Evolutionary conservation across 2,113 vertebrate species (phyloP).

Genomic region (Myocastor coypus): DNA sequence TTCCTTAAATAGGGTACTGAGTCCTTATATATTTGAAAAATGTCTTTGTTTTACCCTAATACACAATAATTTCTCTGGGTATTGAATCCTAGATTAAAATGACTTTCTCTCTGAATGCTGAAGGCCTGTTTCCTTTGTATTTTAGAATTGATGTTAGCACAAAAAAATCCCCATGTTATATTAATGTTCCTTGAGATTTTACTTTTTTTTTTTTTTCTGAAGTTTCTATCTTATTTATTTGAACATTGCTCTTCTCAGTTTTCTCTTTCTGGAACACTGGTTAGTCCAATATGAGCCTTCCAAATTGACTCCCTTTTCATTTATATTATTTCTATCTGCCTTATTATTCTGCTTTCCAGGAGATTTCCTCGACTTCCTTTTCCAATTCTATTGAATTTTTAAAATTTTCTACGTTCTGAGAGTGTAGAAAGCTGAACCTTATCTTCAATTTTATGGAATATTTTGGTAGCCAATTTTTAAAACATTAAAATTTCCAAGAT

Average conservation of each 20-base stretch:
- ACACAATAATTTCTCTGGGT: background rate
- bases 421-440: background rate
- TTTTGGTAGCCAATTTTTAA: conserved; percentile 24
- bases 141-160: background rate
- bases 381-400: conserved; percentile 47
- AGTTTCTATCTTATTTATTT: conserved; percentile 36
- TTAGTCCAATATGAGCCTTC: background rate
- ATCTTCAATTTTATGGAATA: background rate
- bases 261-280: background rate
- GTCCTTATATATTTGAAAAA: conserved; percentile 7
- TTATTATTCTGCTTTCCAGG: conserved; percentile 42
- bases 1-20: conserved; percentile 9
- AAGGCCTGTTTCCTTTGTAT: background rate
- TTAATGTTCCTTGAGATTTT: background rate
- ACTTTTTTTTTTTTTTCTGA: conserved; percentile 45
- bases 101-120: background rate
- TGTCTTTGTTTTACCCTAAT: background rate
- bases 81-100: conserved; percentile 44
- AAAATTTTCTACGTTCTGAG: conserved; percentile 4
- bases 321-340: conserved; percentile 57
- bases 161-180: background rate
- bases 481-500: conserved; percentile 32
- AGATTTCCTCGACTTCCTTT: conserved; percentile 35
- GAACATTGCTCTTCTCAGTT: conserved; percentile 43
- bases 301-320: conserved; percentile 30